Percentiles rank a stretch among this genome's conserved stretches.
phyloP scores from a whole-genome alignment of 1,140 invertebrate genomes.

The Mactra quadrangularis region DNA sequence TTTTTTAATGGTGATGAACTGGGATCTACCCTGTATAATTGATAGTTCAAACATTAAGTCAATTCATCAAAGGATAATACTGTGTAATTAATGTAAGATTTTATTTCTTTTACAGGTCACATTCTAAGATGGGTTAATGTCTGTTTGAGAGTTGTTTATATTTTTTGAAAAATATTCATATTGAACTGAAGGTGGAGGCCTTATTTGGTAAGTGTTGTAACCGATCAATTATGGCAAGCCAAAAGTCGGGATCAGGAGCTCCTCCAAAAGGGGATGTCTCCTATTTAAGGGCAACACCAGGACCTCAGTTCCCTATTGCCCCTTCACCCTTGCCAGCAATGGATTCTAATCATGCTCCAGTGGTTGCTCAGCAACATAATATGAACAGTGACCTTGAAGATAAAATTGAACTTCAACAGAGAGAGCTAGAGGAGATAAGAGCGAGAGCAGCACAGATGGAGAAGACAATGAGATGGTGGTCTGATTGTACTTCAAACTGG shows the following conservation, averaged over 20 bases:
- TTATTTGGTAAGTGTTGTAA: too few relatives aligned
- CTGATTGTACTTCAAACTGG: slow-evolving; percentile 95
- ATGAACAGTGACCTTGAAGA: slow-evolving; percentile 56
- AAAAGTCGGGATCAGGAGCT: slow-evolving; percentile 28
- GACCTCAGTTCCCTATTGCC: slow-evolving; percentile 38
- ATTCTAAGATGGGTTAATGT: too few relatives aligned
- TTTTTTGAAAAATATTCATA: too few relatives aligned
- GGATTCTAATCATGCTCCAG: slow-evolving; percentile 30
- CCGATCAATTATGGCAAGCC: slow-evolving; percentile 17
- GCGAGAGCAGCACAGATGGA: slow-evolving; percentile 98
- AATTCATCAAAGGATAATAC: too few relatives aligned
- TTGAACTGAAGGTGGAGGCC: too few relatives aligned
- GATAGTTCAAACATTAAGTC: too few relatives aligned
- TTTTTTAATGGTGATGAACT: too few relatives aligned
- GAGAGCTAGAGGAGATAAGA: slow-evolving; percentile 95
- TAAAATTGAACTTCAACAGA: slow-evolving; percentile 62
- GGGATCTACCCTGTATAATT: too few relatives aligned
- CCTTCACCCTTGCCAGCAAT: slow-evolving; percentile 31
- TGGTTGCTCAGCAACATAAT: slow-evolving; percentile 37
- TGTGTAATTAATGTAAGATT: too few relatives aligned
- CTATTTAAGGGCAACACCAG: slow-evolving; percentile 45
- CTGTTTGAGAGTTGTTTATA: too few relatives aligned
- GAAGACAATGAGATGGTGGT: slow-evolving; percentile 99
- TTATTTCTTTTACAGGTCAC: too few relatives aligned
- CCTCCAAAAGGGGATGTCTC: slow-evolving; percentile 57